A percentile compares a stretch with the other conserved stretches of the same genome.
Evolutionary conservation across 2,888 invertebrate genomes (phyloP).

Genomic region (Chrysodeixis includens): DNA sequence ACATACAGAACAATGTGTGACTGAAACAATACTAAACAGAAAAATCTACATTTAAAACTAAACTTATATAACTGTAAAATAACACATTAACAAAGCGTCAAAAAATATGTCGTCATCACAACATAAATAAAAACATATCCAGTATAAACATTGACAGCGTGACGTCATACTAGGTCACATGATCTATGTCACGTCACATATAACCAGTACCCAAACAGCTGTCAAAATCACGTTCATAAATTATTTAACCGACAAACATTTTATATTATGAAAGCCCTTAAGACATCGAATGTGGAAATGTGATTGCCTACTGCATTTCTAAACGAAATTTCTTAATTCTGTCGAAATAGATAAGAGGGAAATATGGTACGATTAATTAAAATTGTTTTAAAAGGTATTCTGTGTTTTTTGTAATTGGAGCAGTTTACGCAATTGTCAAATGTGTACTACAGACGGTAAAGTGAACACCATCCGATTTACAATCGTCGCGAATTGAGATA

Average conservation of each 20-base stretch:
- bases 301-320: slow-evolving; percentile 23
- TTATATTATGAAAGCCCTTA: slow-evolving; percentile 26
- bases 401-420: slow-evolving; percentile 24
- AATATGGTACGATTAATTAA: slow-evolving; percentile 27
- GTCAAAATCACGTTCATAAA: slow-evolving; percentile 9
- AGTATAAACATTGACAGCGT: neutral
- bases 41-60: no score
- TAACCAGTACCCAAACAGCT: slow-evolving; percentile 5
- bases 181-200: neutral
- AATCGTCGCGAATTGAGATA: no score
- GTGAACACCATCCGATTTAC: no score
- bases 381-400: slow-evolving; percentile 15
- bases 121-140: neutral
- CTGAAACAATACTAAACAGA: no score
- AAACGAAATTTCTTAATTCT: slow-evolving; percentile 28
- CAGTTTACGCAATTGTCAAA: slow-evolving; percentile 18
- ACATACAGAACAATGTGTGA: no score
- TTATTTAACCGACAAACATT: slow-evolving; percentile 10
- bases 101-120: no score
- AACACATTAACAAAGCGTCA: no score
- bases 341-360: slow-evolving; percentile 19
- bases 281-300: slow-evolving; percentile 18
- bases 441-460: neutral
- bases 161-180: neutral
- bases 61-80: no score